Percentiles rank a stretch among this genome's conserved stretches.
Evolutionary conservation across 2,888 invertebrate genomes (phyloP).

Genomic region (Trachelus tabidus): DNA sequence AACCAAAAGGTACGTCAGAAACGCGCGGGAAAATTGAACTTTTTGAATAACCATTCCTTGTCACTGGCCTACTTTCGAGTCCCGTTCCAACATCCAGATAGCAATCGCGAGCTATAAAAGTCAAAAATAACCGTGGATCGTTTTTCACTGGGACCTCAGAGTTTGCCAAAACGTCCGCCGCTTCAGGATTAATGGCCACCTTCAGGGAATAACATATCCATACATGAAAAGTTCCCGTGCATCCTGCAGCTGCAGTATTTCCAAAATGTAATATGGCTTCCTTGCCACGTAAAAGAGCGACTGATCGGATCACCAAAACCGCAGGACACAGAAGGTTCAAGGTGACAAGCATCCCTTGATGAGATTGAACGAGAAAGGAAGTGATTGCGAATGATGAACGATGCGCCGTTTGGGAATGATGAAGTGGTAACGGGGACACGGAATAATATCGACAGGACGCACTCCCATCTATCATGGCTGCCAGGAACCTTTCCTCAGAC

Average conservation of each 20-base stretch:
- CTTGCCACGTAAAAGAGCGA: not conserved
- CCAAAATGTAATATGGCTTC: not conserved
- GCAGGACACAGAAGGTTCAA: not conserved
- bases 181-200: not conserved
- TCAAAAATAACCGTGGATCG: not conserved
- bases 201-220: not conserved
- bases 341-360: slow-evolving; percentile 19
- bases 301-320: not conserved
- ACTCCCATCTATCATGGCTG: slow-evolving; percentile 50
- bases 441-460: slow-evolving; percentile 54
- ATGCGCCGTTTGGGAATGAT: slow-evolving; percentile 52
- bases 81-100: not conserved
- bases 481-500: slow-evolving; percentile 29
- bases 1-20: not conserved
- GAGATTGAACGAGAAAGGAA: slow-evolving; percentile 53
- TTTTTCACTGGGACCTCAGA: not conserved
- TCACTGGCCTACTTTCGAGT: not conserved
- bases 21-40: not conserved
- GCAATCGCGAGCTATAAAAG: not conserved
- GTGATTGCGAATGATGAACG: slow-evolving; percentile 61
- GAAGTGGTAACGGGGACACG: slow-evolving; percentile 52
- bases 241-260: not conserved
- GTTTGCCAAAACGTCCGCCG: not conserved
- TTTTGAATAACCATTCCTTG: not conserved
- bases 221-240: not conserved